Percentiles rank a stretch among this genome's conserved stretches.
Evolutionary conservation across 2,797 vertebrate genomes (phyloP).

Genomic region (Sebastes variabilis): DNA sequence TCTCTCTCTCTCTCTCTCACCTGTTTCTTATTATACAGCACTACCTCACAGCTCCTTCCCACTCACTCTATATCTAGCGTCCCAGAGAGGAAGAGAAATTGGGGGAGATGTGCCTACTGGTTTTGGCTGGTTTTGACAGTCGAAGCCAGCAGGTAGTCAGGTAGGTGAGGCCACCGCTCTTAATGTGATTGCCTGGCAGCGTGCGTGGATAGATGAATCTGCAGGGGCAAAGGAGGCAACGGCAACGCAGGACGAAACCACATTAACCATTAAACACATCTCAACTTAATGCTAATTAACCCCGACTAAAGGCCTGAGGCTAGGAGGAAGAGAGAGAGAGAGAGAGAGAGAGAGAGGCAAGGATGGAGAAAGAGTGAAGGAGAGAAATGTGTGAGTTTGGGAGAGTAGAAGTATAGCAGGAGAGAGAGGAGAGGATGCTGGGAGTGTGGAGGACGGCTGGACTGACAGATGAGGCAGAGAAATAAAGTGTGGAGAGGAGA

Average conservation of each 20-base stretch:
- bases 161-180: constrained; percentile 26
- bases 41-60: constrained; percentile 41
- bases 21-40: constrained; percentile 51
- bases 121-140: constrained; percentile 9
- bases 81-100: constrained; percentile 25
- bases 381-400: constrained; percentile 6
- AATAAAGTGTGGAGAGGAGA: constrained; percentile 5
- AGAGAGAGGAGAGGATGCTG: background rate
- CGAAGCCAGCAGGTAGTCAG: constrained; percentile 33
- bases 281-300: constrained; percentile 76
- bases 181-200: constrained; percentile 35
- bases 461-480: constrained; percentile 45
- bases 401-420: background rate
- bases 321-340: constrained; percentile 24
- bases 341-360: background rate
- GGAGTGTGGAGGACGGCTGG: constrained; percentile 10
- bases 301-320: constrained; percentile 66
- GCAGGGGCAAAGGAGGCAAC: constrained; percentile 28
- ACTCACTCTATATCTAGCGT: constrained; percentile 50
- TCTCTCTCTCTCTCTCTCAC: constrained; percentile 24
- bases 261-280: constrained; percentile 79
- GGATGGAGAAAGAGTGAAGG: constrained; percentile 28
- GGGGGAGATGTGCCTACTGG: constrained; percentile 27
- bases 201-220: constrained; percentile 26
- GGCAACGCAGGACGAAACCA: constrained; percentile 38